These are phyloP conservation scores for Drosophila mauritiana DNA, from an alignment of 1,140 invertebrate species.

Conservation along the genomic window DNA sequence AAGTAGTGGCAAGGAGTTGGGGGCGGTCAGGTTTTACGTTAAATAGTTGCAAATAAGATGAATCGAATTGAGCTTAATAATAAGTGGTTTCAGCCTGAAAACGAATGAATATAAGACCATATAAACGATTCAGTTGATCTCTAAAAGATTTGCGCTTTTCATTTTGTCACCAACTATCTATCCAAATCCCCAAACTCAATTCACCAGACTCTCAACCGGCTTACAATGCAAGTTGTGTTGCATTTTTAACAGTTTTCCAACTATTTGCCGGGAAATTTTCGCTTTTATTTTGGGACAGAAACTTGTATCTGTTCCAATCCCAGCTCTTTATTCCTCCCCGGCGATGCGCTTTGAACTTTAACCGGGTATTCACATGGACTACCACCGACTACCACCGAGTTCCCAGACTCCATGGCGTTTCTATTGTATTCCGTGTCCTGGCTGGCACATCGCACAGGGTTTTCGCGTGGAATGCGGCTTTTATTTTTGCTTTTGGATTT, in stretches of 20 bases:
- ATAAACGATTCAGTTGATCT: neutral
- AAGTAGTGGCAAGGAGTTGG: neutral
- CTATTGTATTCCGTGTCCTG: conserved; percentile 32
- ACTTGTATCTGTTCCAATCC: conserved; percentile 27
- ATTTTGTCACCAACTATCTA: neutral
- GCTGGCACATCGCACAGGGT: conserved; percentile 8
- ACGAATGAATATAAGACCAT: conserved; percentile 10
- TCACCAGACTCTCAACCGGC: conserved; percentile 41
- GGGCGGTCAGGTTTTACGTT: neutral
- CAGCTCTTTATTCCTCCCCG: conserved; percentile 14
- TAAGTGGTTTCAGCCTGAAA: no score
- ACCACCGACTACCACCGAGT: conserved; percentile 9
- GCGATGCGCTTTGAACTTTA: conserved; percentile 51
- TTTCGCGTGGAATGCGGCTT: conserved; percentile 27
- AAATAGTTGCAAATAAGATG: neutral
- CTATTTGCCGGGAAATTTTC: conserved; percentile 23
- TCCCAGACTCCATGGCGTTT: neutral
- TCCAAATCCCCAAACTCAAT: conserved; percentile 38
- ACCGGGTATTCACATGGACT: conserved; percentile 41
- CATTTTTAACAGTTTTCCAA: conserved; percentile 37
- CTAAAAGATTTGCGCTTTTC: neutral
- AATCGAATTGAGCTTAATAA: neutral
- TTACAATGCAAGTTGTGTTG: conserved; percentile 19
- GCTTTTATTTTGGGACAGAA: conserved; percentile 47
- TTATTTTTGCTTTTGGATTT: conserved; percentile 14